Conservation (phyloP, 1,140 invertebrate genomes). For the Triops longicaudatus region DNA sequence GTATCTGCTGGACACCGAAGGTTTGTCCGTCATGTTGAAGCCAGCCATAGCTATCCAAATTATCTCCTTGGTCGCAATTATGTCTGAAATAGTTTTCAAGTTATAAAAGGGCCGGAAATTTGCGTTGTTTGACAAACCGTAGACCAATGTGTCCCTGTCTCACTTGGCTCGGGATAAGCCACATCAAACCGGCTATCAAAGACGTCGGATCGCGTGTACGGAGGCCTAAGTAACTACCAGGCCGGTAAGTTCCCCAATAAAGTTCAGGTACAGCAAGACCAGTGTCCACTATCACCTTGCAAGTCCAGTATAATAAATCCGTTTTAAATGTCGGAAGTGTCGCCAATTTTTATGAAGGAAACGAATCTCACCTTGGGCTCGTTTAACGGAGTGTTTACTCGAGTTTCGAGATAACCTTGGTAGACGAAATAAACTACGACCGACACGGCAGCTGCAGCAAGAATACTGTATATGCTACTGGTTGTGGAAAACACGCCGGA, state of each 20-base stretch:
- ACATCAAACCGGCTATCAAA: slow-evolving; percentile 88
- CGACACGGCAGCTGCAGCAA: slow-evolving; percentile 26
- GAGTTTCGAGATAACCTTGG: slow-evolving; percentile 71
- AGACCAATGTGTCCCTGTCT: slow-evolving; percentile 57
- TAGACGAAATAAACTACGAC: slow-evolving; percentile 56
- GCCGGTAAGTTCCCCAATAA: slow-evolving; percentile 89
- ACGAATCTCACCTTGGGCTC: background rate
- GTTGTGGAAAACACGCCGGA: background rate
- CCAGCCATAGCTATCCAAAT: slow-evolving; percentile 75
- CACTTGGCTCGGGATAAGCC: slow-evolving; percentile 71
- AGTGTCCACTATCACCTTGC: slow-evolving; percentile 54
- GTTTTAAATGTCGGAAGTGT: background rate
- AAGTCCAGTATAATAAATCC: background rate
- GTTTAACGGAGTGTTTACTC: slow-evolving; percentile 74
- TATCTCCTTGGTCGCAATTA: slow-evolving; percentile 87
- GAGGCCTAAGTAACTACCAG: slow-evolving; percentile 80
- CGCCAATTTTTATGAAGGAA: background rate
- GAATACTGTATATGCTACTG: slow-evolving; percentile 15
- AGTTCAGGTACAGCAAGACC: slow-evolving; percentile 63
- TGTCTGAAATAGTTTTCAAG: slow-evolving; percentile 51
- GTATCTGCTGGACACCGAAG: slow-evolving; percentile 86
- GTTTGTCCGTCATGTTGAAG: slow-evolving; percentile 78
- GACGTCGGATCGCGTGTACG: slow-evolving; percentile 81
- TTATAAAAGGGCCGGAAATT: slow-evolving; percentile 12
- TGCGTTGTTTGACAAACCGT: slow-evolving; percentile 41